Evolutionary conservation across 2,888 invertebrate species (phyloP), one percentile per base, ranked within the genome.

Genomic region (Ariolimax columbianus): DNA sequence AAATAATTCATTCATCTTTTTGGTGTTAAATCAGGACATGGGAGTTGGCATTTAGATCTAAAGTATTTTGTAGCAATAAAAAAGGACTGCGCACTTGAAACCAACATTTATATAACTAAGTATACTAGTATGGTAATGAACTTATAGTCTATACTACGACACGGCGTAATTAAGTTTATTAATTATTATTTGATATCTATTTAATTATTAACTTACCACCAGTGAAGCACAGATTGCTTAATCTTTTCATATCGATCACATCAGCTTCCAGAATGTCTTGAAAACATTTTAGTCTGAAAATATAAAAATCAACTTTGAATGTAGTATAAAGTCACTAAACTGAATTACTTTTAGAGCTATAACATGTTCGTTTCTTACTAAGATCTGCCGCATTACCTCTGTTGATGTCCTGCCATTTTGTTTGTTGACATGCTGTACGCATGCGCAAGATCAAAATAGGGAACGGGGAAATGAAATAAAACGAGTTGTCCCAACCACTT

Each of bases 171-270:
- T 14, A 47, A 7, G 47, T 47, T 47, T 47, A 47, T 11, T 14
- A 47, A 47, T 47, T 47, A 11, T 14, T 11, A 47, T 47, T 47
- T 47, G 47, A 7, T 11, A 47, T 11, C 14, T 7, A 11, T 33
- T 33, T 3, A 66, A 11, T 33, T 38, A n/a, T 14, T 4, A 33
- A 82, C 63, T 83, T 59, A 83, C 82, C 78, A 97, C 97, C 97
- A 95, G 97, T 96, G 92, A 97, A 97, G 90, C 97, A 96, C 81
- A 97, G 94, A 91, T 95, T 95, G 91, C 96, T 95, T 26, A 98
- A 94, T 89, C 95, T 95, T 82, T 95, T 95, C 84, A 97, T 94
- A 92, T 97, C 96, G 90, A 98, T 96, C 84, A 96, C 95, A 90
- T 97, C 96, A 88, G 95, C 94, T 19, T 95, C 95, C 47, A 98